A percentile compares a stretch with the other conserved stretches of the same genome.
Evolutionary conservation across 2,888 invertebrate species (phyloP).

Genomic region (Drosophila lacicola): DNA sequence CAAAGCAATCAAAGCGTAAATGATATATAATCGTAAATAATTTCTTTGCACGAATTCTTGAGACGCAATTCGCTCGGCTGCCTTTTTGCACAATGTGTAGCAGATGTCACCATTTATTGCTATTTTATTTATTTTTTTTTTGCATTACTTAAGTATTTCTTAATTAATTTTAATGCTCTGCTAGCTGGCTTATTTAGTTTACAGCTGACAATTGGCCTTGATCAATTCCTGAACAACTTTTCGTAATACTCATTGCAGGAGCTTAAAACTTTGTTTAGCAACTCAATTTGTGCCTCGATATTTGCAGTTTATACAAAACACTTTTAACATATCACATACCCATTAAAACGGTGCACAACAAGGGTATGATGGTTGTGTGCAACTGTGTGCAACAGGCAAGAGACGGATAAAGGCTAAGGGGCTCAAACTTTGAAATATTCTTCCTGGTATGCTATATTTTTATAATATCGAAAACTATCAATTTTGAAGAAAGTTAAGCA

Average conservation of each 20-base stretch:
- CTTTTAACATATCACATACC: background rate
- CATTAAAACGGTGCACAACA: background rate
- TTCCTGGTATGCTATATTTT: no score
- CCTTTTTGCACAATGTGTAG: background rate
- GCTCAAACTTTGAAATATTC: no score
- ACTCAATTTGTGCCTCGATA: slow-evolving; percentile 36
- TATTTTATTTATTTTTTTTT: slow-evolving; percentile 2
- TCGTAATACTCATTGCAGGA: slow-evolving; percentile 29
- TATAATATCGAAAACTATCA: background rate
- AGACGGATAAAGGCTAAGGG: no score
- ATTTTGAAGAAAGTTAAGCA: no score
- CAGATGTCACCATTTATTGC: slow-evolving; percentile 6
- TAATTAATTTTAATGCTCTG: slow-evolving; percentile 24
- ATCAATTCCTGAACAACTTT: slow-evolving; percentile 16
- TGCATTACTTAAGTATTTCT: background rate
- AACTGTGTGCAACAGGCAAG: no score
- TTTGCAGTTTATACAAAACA: slow-evolving; percentile 24
- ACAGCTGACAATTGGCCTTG: slow-evolving; percentile 17
- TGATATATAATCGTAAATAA: slow-evolving; percentile 75
- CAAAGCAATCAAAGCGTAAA: slow-evolving; percentile 68
- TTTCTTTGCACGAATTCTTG: slow-evolving; percentile 40
- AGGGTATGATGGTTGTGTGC: background rate
- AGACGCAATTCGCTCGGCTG: slow-evolving; percentile 55
- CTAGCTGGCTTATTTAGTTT: background rate
- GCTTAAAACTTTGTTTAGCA: slow-evolving; percentile 31